Evolutionary conservation across 2,113 vertebrate species (phyloP), one percentile per base, ranked within the genome.

Genomic region (Xiphophorus maculatus): DNA sequence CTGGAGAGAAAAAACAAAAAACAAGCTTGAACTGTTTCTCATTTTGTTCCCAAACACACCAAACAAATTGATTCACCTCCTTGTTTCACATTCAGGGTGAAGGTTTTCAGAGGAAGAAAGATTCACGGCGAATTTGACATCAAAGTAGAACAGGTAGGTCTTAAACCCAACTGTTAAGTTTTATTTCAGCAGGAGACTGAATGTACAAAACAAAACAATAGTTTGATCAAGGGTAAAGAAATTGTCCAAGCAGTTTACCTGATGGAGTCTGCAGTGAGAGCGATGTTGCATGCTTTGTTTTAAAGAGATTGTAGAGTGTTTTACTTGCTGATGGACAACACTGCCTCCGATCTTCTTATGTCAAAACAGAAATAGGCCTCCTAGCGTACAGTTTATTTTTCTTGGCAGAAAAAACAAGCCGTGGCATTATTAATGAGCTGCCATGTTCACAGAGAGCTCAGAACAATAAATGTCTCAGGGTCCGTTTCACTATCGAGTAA

Each of bases 111-210:
- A 91, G 96, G 96, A 66, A 95, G 94, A 86, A 97, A 96, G 75
- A 93, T 96, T 84, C 94, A 96, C 9, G 96, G 95, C 51, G 96
- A 97, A 92, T 95, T 92, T 88, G 96, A 97, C 89, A 95, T 97
- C 82, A 96, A 95, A 86, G 94, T 97, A 30, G 96, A 97, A 84
- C 96, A 97, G 94, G 96, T 97, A 82, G 81, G 94, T 84, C 67
- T 72, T 42, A 25, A 27, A 17, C 5, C 22, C 25, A 22, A 73
- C 8, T 60, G 6, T 51, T 35, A 14, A 22, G 27, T n/a, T 63
- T 42, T 54, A 40, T 25, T 29, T 1, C 28, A 60, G 29, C 22
- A n/a, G 15, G 3, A 15, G 4, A 12, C 15, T 19, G 17, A 37
- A 42, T 1, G 4, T 63, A 1, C 22, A 40, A 69, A 75, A 72